Conservation (phyloP, 2,113 vertebrate species). For the Bambusicola thoracicus region DNA sequence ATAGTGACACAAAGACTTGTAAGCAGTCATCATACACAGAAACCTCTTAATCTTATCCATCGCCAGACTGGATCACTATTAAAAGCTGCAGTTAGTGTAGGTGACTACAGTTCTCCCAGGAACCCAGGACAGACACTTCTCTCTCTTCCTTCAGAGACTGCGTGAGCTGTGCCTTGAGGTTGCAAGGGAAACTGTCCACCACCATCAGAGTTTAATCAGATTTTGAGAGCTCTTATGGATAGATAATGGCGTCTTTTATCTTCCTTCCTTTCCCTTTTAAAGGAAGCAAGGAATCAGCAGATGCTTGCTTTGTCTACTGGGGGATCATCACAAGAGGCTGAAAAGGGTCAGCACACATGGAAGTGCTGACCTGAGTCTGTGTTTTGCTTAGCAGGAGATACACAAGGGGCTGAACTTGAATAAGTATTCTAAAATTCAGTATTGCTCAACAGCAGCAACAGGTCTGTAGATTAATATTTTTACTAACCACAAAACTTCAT, state of each 20-base stretch:
- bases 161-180: not conserved
- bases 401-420: not conserved
- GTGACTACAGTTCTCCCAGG: too few relatives aligned
- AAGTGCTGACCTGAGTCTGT: not conserved
- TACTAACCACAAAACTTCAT: constrained; percentile 10
- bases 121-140: not conserved
- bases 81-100: not conserved
- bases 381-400: not conserved
- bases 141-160: not conserved
- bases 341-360: not conserved
- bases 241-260: not conserved
- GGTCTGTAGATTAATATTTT: constrained; percentile 3
- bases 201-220: not conserved
- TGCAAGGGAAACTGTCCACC: not conserved
- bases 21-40: not conserved
- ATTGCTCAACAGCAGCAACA: not conserved
- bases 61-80: not conserved
- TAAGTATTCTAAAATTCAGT: not conserved
- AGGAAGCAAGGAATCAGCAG: not conserved
- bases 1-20: not conserved
- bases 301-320: fast-evolving
- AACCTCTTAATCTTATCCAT: fast-evolving
- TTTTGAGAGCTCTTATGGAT: not conserved
- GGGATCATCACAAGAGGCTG: not conserved
- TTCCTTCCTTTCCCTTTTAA: not conserved